Base-by-base conservation (phyloP, 2,888 invertebrate species). In the Lasioglossum villosulum region DNA sequence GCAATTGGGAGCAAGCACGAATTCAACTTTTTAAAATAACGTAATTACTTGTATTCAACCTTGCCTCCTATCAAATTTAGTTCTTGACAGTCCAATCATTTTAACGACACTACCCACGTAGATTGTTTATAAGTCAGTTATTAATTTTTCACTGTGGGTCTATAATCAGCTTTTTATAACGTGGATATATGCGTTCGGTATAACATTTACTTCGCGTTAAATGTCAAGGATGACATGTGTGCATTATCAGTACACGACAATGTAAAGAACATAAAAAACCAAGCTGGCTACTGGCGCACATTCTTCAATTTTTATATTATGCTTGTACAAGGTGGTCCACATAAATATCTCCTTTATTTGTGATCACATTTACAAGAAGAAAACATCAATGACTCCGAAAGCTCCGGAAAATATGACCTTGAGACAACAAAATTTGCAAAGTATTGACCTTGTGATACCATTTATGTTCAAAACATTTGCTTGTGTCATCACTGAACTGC, bases 141-240 rank as follows among this genome's bases (percentile, higher is more conserved):
- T n/a, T n/a, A 12, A 56, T n/a, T 56, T 56, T n/a, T n/a, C 4
- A 12, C 10, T 12, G n/a, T n/a, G 56, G 12, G 56, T n/a, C n/a
- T n/a, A 1, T 56, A 56, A 56, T 56, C 56, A 56, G n/a, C n/a
- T 2, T 56, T 56, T 56, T 12, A 56, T 3, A n/a, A 56, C n/a
- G 27, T 56, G 56, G n/a, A 4, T 10, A 56, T n/a, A 12, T 12
- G n/a, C n/a, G 56, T 56, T 12, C n/a, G 23, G 27, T n/a, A 56
- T n/a, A 56, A 56, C n/a, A 10, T 56, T 56, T 56, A n/a, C n/a
- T 4, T n/a, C n/a, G 56, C 56, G 56, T n/a, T 56, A 56, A 56
- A 56, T 56, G 56, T 56, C 56, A 56, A 56, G 56, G 56, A 56
- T 56, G n/a, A n/a, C 56, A n/a, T 56, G n/a, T 56, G n/a, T n/a